Evolutionary conservation across 2,888 invertebrate genomes (phyloP), one percentile per base, ranked within the genome.

Genomic region (Lysandra coridon): DNA sequence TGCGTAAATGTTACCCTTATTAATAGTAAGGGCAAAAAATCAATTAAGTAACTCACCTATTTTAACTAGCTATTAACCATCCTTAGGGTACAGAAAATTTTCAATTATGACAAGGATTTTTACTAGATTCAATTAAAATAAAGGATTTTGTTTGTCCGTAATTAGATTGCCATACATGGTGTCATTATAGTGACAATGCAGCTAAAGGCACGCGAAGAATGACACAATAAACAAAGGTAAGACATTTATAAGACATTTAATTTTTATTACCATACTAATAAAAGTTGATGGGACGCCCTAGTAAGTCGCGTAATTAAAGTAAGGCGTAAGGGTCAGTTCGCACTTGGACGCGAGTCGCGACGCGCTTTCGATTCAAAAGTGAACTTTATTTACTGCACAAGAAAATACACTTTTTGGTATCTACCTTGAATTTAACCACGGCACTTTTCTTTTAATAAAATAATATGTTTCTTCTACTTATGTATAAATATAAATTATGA

Each of bases 211-310:
- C 57, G 33, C 76, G 30, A 57, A 33, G 57, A 76, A 76, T 76
- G 76, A 76, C 76, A 57, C 76, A 17, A 76, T 76, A 76, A 76
- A 76, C 57, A 76, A 57, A 76, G 57, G 76, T 76, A 76, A 76
- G 53, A 76, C 57, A 33, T 76, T 57, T 75, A 75, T 53, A 75
- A 75, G 75, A 75, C 75, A 75, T 75, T 75, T 75, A 75, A 75
- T 57, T 76, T 75, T 76, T 76, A 76, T 76, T 57, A 76, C 57
- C 76, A 57, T 76, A 33, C 76, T 76, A 76, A 76, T 76, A 76
- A 76, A 57, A 76, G 76, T 76, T 53, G 76, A 76, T 57, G 76
- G 57, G 76, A 75, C 57, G 49, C 76, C 76, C 75, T 75, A 33
- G 76, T 76, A 75, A 75, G 44, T 75, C 44, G 44, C 44, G 75